These are phyloP conservation scores for Drosophila cardini DNA, from an alignment of 1,140 invertebrate species.

Conservation along the genomic window DNA sequence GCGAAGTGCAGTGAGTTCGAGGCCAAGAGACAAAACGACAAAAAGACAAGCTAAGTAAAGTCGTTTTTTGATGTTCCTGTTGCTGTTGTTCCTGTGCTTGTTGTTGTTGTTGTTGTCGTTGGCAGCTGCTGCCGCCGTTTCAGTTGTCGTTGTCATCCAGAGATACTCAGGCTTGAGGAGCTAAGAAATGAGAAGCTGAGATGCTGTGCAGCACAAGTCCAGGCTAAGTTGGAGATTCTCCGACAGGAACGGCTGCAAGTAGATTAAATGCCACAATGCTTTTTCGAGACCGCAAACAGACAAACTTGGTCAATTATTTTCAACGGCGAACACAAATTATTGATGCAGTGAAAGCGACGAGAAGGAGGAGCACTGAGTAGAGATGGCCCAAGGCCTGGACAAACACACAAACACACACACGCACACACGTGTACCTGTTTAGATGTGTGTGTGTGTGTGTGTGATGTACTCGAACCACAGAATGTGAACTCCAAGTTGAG, in stretches of 20 bases:
- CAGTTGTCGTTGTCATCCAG: conserved; percentile 71
- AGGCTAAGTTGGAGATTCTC: conserved; percentile 15
- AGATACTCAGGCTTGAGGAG: no score
- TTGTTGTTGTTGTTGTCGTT: conserved; percentile 31
- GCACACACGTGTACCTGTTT: no score
- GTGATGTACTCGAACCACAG: conserved; percentile 25
- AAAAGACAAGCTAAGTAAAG: conserved; percentile 10
- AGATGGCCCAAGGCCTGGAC: conserved; percentile 22
- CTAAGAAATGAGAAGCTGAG: no score
- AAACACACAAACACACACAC: conserved; percentile 21
- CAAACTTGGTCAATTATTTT: conserved; percentile 84
- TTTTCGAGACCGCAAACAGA: conserved; percentile 72
- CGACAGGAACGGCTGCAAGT: conserved; percentile 62
- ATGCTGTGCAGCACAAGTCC: background rate
- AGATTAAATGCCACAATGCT: conserved; percentile 77
- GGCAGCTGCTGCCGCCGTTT: conserved; percentile 55
- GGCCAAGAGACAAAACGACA: conserved; percentile 9
- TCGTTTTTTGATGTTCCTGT: background rate
- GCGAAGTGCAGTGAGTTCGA: conserved; percentile 61
- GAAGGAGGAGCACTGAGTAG: conserved; percentile 1
- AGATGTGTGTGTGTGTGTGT: no score
- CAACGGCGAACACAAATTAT: conserved; percentile 82
- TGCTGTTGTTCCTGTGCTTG: conserved; percentile 16
- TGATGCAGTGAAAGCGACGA: conserved; percentile 66
- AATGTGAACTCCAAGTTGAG: conserved; percentile 21